Conservation (phyloP, 2,113 vertebrate species). For the Penelope pileata region DNA sequence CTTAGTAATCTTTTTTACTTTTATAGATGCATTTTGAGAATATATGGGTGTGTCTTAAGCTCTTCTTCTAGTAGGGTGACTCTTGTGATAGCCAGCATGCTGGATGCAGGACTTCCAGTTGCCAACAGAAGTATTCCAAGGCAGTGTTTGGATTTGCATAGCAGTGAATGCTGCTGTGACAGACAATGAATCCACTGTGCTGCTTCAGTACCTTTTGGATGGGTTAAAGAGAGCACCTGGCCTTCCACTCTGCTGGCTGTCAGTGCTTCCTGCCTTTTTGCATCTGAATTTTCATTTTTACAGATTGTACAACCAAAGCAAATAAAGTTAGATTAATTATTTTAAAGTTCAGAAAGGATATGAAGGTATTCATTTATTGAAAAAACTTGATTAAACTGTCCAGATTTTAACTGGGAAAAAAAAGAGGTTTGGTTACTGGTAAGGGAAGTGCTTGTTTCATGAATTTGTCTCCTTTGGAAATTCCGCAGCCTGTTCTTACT, state of each 20-base stretch:
- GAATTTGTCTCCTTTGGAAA: not conserved
- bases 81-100: not conserved
- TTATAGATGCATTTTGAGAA: not conserved
- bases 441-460: not conserved
- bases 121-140: not conserved
- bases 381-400: not conserved
- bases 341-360: not conserved
- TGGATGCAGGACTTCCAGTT: not conserved
- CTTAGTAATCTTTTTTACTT: not conserved
- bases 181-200: rapidly evolving
- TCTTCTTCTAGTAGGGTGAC: not conserved
- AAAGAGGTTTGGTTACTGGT: not conserved
- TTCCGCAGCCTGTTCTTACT: not conserved
- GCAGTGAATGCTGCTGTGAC: not conserved
- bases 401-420: not conserved
- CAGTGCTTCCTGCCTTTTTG: not conserved
- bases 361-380: not conserved
- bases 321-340: not conserved
- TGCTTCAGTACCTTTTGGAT: not conserved
- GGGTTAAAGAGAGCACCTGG: not conserved
- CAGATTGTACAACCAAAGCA: not conserved
- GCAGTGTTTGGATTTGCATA: not conserved
- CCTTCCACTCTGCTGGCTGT: not conserved
- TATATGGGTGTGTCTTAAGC: not conserved
- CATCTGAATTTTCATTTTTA: not conserved